Evolutionary conservation across 2,113 vertebrate genomes (phyloP).

Genomic region (Meleagris gallopavo): DNA sequence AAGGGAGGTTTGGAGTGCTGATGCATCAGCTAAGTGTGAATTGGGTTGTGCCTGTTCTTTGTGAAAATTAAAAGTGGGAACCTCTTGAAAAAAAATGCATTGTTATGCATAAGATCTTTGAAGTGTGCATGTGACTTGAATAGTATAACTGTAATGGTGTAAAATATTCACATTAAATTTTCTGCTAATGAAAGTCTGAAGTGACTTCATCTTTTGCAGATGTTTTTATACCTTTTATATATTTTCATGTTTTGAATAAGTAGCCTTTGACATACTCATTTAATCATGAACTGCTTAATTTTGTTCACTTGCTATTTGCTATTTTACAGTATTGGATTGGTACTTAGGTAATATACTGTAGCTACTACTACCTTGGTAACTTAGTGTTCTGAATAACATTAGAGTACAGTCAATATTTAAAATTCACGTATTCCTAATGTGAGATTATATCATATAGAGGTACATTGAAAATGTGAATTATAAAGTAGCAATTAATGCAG

Average conservation of each 20-base stretch:
- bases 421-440: background rate
- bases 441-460: background rate
- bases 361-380: background rate
- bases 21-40: background rate
- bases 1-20: background rate
- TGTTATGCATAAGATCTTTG: background rate
- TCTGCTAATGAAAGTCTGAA: background rate
- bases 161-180: background rate
- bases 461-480: background rate
- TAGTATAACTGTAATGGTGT: background rate
- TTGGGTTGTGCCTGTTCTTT: background rate
- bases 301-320: background rate
- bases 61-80: background rate
- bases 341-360: background rate
- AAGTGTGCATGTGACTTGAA: background rate
- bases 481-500: background rate
- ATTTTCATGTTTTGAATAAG: slow-evolving; percentile 17
- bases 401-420: background rate
- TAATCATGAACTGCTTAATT: background rate
- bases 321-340: background rate
- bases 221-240: background rate
- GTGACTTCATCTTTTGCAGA: background rate
- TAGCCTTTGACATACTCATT: background rate
- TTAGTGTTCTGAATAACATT: background rate
- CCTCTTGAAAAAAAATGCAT: background rate